Evolutionary conservation across 2,888 invertebrate species (phyloP), one percentile per base, ranked within the genome.

Genomic region (Chloromyia formosa): DNA sequence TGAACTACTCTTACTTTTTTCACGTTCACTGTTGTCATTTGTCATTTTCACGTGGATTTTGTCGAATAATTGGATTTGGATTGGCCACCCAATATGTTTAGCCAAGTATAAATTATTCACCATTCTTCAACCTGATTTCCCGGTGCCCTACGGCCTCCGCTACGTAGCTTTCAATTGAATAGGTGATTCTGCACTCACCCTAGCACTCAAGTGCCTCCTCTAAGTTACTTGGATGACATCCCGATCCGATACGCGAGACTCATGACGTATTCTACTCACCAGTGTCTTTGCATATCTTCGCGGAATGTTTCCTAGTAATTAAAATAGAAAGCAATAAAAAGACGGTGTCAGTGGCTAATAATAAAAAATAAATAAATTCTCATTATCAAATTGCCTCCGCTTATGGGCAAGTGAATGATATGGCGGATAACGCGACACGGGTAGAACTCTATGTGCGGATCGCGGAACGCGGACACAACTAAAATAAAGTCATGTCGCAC

Each of bases 231-330:
- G 49, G 49, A 2, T n/a, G 16, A 49, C 49, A 12, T 49, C 16
- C 49, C 49, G 5, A 10, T 49, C 49, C 49, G 2, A 49, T n/a
- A 49, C 16, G 71, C 56, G 40, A 42, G 35, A 5, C 56, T 71
- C 56, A 71, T 71, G 71, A 40, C 5, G 18, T 56, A 71, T 71
- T 71, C 71, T 18, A 56, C 56, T 40, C 71, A 69, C 4, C 27
- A 4, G 27, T 56, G 18, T n/a, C 16, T n/a, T 49, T n/a, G 49
- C 49, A 49, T 49, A 49, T 49, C 12, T n/a, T 49, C 45, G 20
- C 16, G 12, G 16, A 40, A 40, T 54, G 56, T 35, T 10, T n/a
- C 20, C 1, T 64, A 16, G n/a, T 9, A 35, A 18, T 40, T 16
- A 58, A 58, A 35, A 4, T 35, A 35, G 27, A 35, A 35, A 35